Percentiles rank a stretch among this genome's conserved stretches.
Evolutionary conservation across 2,113 vertebrate species (phyloP).

Genomic region (Xenopus tropicalis): DNA sequence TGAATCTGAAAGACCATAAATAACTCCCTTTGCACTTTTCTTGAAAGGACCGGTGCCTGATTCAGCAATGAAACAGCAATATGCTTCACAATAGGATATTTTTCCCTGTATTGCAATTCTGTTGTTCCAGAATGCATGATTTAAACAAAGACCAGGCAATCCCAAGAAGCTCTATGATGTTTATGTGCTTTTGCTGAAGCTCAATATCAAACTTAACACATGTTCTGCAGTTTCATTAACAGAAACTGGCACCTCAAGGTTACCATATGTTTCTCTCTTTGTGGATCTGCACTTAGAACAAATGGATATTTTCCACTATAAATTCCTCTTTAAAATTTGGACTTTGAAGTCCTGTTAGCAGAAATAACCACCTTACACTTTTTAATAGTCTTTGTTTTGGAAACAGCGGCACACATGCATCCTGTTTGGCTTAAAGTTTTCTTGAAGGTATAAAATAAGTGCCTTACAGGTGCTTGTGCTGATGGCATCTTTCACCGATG

Average conservation of each 20-base stretch:
- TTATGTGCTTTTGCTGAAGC: slow-evolving; percentile 58
- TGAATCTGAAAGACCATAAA: too few species aligned
- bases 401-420: slow-evolving; percentile 1
- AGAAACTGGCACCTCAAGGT: slow-evolving; percentile 60
- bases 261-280: slow-evolving; percentile 60
- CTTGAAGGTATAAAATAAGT: background rate
- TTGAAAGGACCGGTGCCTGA: background rate
- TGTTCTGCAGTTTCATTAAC: slow-evolving; percentile 61
- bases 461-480: slow-evolving; percentile 18
- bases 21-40: background rate
- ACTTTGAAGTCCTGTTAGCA: slow-evolving; percentile 48
- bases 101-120: slow-evolving; percentile 54
- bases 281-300: slow-evolving; percentile 49
- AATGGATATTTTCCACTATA: slow-evolving; percentile 60
- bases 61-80: slow-evolving; percentile 20
- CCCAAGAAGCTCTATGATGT: slow-evolving; percentile 57
- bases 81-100: slow-evolving; percentile 56
- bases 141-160: slow-evolving; percentile 52
- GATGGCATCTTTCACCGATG: background rate
- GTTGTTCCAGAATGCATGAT: slow-evolving; percentile 50
- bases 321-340: slow-evolving; percentile 51
- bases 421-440: background rate
- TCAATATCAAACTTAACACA: slow-evolving; percentile 55
- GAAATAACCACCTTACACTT: slow-evolving; percentile 42
- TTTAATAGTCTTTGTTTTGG: slow-evolving; percentile 35